Evolutionary conservation across 1,140 invertebrate genomes (phyloP), one percentile per base, ranked within the genome.

Genomic region (Drosophila pectinifera): DNA sequence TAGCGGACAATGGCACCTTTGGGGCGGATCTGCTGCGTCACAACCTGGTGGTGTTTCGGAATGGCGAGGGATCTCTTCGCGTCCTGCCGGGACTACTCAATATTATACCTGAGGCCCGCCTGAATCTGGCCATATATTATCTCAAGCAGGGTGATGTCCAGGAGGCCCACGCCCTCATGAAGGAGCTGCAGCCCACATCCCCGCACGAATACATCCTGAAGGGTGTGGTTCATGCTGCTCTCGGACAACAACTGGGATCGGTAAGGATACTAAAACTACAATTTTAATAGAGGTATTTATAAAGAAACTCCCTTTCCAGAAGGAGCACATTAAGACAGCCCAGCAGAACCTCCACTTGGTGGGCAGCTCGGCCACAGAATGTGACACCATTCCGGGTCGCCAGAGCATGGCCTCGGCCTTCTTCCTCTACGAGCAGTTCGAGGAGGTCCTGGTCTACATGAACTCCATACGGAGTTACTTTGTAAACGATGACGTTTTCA

Each of bases 391-490:
- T 86, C 96, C 96, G 2, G 98, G 98, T 1, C 94, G 98, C 31
- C 98, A 99, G 92, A 98, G 98, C 90, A 99, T 99, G 98, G 98
- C 98, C 1, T 98, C 98, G 0, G 98, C 96, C 41, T 98, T 98
- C 93, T 99, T 99, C 92, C 94, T 99, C 2, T 95, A 97, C 31
- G 95, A 96, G 54, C 97, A 99, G 93, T 99, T 98, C 93, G 98
- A 99, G 80, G 98, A 99, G 93, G 98, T 99, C 42, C 94, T 98
- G 8, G 95, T 99, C 10, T 99, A 99, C 91, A 94, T 99, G 58
- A 98, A 98, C 92, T 99, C 98, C 3, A 99, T 99, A 77, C 98
- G 99, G 92, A 98, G 97, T 67, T 99, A 94, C 77, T 99, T 98
- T 84, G 96, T 97, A 77, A 98, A 97, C 93, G 98, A 99, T 92